Base-by-base conservation (phyloP, 2,888 invertebrate species). In the Melanotus villosus region DNA sequence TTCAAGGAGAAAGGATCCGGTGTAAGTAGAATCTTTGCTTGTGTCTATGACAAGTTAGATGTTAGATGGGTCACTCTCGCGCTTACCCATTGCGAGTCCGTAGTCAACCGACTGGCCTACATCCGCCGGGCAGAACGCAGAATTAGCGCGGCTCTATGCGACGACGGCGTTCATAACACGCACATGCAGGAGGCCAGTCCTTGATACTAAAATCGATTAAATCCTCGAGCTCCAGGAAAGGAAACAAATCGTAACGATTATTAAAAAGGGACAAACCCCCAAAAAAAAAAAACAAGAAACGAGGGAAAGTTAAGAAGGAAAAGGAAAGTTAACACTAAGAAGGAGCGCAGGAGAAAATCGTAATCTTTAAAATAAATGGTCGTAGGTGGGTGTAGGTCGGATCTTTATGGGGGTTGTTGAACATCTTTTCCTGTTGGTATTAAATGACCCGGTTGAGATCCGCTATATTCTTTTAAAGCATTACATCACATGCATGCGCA, bases 1-100 rank as follows among this genome's bases (percentile, higher is more conserved):
- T 68, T 68, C 64, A 64, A 64, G 68, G 68, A 70, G 65, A 70
- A 65, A 65, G 32, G 56, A 47, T 64, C 52, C 30, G 30, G 57
- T 43, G 58, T 36, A 47, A 54, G 54, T 23, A 43, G 32, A 41
- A 64, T 56, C 64, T 47, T 47, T 30, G 23, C 14, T n/a, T 12
- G 52, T 47, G 64, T 38, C 41, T 45, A 23, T 19, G 43, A 19
- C 26, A 23, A 26, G 32, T 32, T 6, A 50, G 67, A 67, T 67
- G n/a, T 30, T 50, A 66, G 67, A 67, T 67, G 60, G 66, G 60
- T 52, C 62, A 56, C 47, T 26, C 52, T 45, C 58, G 23, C 19
- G 21, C 34, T 34, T 9, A 34, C 12, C 57, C 38, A 34, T 34
- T 45, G 45, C 60, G 50, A 43, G 36, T 64, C 32, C 52, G 26